Conservation (phyloP, 2,888 invertebrate genomes). For the Cryptus viduatorius region DNA sequence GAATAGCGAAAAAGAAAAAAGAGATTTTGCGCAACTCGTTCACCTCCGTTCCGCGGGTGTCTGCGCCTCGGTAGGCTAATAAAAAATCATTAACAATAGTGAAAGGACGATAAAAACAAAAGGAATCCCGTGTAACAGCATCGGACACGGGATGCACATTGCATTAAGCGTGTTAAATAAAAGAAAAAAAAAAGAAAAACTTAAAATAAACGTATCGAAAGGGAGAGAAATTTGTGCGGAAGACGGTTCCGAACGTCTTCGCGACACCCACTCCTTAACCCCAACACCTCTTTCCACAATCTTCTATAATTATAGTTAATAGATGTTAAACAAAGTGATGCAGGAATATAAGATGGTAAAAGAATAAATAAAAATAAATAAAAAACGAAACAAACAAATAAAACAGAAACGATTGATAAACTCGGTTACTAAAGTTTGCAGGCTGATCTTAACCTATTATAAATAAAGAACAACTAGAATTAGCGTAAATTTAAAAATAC, state of each 20-base stretch:
- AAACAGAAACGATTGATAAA: constrained; percentile 57
- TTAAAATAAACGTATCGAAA: constrained; percentile 48
- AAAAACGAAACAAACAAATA: constrained; percentile 65
- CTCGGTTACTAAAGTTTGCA: constrained; percentile 60
- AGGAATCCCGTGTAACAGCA: constrained; percentile 17
- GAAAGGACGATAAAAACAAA: constrained; percentile 29
- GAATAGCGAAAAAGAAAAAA: constrained; percentile 62
- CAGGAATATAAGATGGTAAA: constrained; percentile 50
- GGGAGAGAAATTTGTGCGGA: constrained; percentile 55
- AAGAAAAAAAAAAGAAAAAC: constrained; percentile 39
- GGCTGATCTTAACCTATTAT: constrained; percentile 61
- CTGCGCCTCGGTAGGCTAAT: constrained; percentile 20
- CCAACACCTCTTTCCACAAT: constrained; percentile 79
- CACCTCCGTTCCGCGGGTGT: constrained; percentile 67
- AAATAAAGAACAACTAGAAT: constrained; percentile 61
- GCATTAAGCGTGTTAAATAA: constrained; percentile 48
- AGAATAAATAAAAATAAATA: constrained; percentile 64
- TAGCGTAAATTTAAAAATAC: constrained; percentile 55
- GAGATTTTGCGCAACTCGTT: constrained; percentile 71
- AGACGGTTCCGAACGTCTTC: constrained; percentile 70
- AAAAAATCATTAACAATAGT: constrained; percentile 42
- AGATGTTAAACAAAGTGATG: constrained; percentile 66
- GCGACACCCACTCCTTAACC: constrained; percentile 74
- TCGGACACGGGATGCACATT: constrained; percentile 29
- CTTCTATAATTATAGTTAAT: constrained; percentile 78